Conservation (phyloP, 2,797 vertebrate species). For the Acrossocheilus fasciatus region DNA sequence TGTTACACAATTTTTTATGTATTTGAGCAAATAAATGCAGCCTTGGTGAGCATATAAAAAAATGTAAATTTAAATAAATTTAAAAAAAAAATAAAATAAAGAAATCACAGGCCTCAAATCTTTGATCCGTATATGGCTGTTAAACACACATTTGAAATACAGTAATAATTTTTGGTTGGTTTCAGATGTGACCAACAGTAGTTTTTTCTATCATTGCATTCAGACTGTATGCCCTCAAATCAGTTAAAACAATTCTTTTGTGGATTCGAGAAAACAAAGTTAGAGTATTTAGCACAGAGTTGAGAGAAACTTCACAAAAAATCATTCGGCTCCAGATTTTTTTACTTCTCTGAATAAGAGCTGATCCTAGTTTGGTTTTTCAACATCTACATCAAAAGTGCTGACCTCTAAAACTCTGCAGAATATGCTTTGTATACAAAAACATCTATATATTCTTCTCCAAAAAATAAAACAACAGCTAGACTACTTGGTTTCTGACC, state of each 20-base stretch:
- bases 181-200: neutral
- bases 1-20: neutral
- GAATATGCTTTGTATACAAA: neutral
- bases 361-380: neutral
- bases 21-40: neutral
- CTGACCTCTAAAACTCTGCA: neutral
- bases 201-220: neutral
- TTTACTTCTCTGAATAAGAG: neutral
- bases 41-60: neutral
- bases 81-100: too few species aligned
- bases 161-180: neutral
- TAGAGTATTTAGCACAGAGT: neutral
- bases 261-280: neutral
- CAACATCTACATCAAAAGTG: neutral
- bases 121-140: neutral
- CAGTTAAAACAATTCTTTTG: neutral
- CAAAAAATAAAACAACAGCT: neutral
- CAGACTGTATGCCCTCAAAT: neutral
- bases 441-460: neutral
- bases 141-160: neutral
- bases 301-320: neutral
- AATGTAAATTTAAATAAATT: too few species aligned
- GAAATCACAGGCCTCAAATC: neutral
- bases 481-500: constrained; percentile 14
- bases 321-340: neutral